These are phyloP conservation scores for Rhineura floridana DNA, from an alignment of 2,113 vertebrate species.

Conservation along the genomic window DNA sequence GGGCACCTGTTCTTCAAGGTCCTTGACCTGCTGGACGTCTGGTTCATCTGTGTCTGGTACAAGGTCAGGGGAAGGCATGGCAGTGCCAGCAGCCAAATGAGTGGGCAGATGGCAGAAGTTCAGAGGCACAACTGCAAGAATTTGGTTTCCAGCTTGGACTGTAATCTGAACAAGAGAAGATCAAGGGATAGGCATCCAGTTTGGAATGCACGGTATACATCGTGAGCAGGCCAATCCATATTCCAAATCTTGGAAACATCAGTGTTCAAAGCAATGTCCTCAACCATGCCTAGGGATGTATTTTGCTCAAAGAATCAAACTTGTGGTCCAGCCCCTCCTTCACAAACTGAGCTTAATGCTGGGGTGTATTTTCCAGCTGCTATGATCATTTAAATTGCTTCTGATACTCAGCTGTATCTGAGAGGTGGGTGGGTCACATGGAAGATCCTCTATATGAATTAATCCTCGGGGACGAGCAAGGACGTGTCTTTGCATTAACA, in stretches of 20 bases:
- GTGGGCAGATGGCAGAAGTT: background rate
- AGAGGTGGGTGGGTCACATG: too few relatives aligned
- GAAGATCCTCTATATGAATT: background rate
- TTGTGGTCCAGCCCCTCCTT: too few relatives aligned
- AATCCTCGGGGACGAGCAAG: background rate
- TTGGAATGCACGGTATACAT: background rate
- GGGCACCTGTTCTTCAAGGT: too few relatives aligned
- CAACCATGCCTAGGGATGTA: background rate
- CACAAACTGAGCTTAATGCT: background rate
- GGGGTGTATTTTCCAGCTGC: background rate
- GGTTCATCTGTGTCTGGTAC: too few relatives aligned
- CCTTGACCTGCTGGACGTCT: too few relatives aligned
- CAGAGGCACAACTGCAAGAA: too few relatives aligned
- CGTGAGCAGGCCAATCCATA: too few relatives aligned
- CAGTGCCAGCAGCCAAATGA: background rate
- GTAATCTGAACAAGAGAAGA: background rate
- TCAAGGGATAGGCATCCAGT: background rate
- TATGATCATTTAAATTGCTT: background rate
- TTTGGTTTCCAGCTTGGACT: background rate
- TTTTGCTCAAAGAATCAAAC: background rate
- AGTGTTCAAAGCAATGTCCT: background rate
- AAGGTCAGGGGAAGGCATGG: too few relatives aligned
- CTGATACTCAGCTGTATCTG: background rate
- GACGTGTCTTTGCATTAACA: background rate
- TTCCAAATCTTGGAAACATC: background rate